A percentile compares a stretch with the other conserved stretches of the same genome.
These are phyloP conservation scores for Diloba caeruleocephala DNA, from an alignment of 2,888 invertebrate species.

Conservation along the genomic window DNA sequence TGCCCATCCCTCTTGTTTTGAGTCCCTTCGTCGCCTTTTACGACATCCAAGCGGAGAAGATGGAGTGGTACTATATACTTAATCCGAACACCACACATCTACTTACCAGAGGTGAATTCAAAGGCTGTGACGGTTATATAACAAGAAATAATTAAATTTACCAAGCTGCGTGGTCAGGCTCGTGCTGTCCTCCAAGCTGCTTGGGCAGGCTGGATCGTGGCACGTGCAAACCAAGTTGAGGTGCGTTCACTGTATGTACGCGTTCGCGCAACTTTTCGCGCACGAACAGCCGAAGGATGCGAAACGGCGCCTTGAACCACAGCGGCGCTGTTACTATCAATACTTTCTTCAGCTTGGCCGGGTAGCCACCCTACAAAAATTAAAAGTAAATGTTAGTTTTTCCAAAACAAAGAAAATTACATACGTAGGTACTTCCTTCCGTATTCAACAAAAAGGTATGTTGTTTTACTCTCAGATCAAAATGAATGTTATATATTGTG, in stretches of 20 bases:
- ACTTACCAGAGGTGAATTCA: neutral
- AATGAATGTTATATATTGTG: no score
- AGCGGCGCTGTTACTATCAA: slow-evolving; percentile 98
- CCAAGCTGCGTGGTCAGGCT: slow-evolving; percentile 97
- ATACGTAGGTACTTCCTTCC: no score
- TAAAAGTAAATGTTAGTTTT: slow-evolving; percentile 2
- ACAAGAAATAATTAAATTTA: slow-evolving; percentile 71
- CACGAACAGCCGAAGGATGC: slow-evolving; percentile 97
- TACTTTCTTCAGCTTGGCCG: slow-evolving; percentile 98
- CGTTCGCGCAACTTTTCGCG: slow-evolving; percentile 98
- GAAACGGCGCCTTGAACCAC: slow-evolving; percentile 99
- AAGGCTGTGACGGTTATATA: neutral
- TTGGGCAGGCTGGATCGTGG: slow-evolving; percentile 96
- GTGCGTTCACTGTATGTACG: slow-evolving; percentile 97
- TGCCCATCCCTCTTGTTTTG: no score
- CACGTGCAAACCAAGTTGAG: slow-evolving; percentile 96
- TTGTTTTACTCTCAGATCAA: no score
- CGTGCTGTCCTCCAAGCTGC: slow-evolving; percentile 96
- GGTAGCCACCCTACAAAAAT: slow-evolving; percentile 96
- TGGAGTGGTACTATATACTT: no score
- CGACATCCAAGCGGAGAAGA: no score
- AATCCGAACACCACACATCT: no score
- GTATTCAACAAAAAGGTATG: no score
- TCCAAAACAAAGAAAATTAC: no score
- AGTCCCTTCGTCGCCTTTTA: no score